Percentiles rank a stretch among this genome's conserved stretches.
Evolutionary conservation across 2,888 invertebrate genomes (phyloP).

Genomic region (Baronia brevicornis): DNA sequence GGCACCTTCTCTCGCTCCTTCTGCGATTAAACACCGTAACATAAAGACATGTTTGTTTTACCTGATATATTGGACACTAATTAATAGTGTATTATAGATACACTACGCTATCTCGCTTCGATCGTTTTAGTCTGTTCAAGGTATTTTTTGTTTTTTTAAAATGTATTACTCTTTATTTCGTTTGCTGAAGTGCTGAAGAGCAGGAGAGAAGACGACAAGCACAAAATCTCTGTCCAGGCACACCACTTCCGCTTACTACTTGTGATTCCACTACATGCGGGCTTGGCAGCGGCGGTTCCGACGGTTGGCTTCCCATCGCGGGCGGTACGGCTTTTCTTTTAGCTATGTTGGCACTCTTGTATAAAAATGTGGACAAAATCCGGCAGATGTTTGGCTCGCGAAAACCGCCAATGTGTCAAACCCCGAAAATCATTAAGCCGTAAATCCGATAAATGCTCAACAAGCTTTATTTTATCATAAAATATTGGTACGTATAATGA

Average conservation of each 20-base stretch:
- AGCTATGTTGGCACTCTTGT: slow-evolving; percentile 18
- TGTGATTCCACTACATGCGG: slow-evolving; percentile 15
- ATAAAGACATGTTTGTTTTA: no score
- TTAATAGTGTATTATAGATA: no score
- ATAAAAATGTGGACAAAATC: slow-evolving; percentile 18
- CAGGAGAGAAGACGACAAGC: slow-evolving; percentile 16
- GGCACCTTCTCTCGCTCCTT: no score
- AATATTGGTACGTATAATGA: no score
- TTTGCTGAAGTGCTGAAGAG: slow-evolving; percentile 33
- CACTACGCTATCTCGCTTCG: no score
- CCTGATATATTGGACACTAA: no score
- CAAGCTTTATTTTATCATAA: no score
- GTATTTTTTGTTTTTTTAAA: no score
- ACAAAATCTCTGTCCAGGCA: slow-evolving; percentile 4
- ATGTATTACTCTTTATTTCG: neutral
- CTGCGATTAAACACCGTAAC: no score
- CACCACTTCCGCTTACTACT: slow-evolving; percentile 3
- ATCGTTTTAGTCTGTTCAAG: no score
- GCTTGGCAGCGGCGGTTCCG: slow-evolving; percentile 5
- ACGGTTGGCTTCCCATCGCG: slow-evolving; percentile 25
- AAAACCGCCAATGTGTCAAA: neutral
- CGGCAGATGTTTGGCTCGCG: slow-evolving; percentile 14
- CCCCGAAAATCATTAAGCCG: no score
- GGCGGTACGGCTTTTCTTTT: slow-evolving; percentile 22
- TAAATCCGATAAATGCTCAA: no score